Conservation (phyloP, 2,797 vertebrate genomes). For the Mionectes olivaceus region DNA sequence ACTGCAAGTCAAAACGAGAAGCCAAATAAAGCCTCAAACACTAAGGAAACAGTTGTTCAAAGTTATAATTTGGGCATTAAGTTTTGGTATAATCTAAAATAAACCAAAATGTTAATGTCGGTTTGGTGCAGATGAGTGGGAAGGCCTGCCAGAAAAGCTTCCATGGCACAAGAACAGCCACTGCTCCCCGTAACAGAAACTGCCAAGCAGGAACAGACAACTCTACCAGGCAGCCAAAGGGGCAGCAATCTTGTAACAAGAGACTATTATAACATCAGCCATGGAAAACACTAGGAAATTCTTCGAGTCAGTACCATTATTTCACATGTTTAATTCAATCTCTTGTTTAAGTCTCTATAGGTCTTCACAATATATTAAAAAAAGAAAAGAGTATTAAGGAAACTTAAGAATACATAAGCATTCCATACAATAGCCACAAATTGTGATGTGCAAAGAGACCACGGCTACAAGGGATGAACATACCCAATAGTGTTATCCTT, state of each 20-base stretch:
- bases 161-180: background rate
- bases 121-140: background rate
- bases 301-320: background rate
- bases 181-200: background rate
- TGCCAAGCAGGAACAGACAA: background rate
- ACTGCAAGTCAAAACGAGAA: background rate
- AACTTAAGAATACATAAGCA: background rate
- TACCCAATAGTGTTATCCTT: slow-evolving; percentile 90
- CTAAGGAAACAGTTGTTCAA: background rate
- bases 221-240: background rate
- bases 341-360: background rate
- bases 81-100: background rate
- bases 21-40: background rate
- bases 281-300: background rate
- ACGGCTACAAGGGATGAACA: background rate
- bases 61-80: background rate
- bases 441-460: background rate
- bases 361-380: background rate
- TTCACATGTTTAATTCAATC: background rate
- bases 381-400: background rate
- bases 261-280: background rate
- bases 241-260: background rate
- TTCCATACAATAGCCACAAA: background rate
- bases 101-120: background rate
- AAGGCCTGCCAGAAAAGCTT: background rate